phyloP scores from a whole-genome alignment of 2,113 vertebrate species.

The Proteles cristata region DNA sequence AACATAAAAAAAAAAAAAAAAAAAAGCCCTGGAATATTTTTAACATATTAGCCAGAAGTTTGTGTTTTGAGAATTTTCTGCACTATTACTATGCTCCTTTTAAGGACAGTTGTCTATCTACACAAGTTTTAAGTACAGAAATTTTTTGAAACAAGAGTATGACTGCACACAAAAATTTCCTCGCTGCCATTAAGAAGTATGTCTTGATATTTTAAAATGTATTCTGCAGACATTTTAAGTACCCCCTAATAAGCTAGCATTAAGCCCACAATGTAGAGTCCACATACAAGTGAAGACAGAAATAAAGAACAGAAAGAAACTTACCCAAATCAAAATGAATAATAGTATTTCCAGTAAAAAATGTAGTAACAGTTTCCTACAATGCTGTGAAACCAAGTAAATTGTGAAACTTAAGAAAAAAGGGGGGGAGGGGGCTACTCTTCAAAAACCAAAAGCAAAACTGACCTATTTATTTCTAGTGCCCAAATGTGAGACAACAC shows the following conservation, averaged over 20 bases:
- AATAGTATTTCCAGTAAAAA: constrained; percentile 73
- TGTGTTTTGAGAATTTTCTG: constrained; percentile 37
- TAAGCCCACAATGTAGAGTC: constrained; percentile 45
- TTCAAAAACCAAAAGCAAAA: constrained; percentile 78
- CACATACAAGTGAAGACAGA: constrained; percentile 37
- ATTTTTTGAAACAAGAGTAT: neutral
- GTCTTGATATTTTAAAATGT: constrained; percentile 46
- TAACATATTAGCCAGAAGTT: neutral
- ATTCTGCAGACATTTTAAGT: constrained; percentile 62
- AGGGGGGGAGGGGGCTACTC: neutral
- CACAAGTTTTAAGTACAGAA: constrained; percentile 46
- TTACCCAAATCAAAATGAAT: constrained; percentile 77
- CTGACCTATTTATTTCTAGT: constrained; percentile 82
- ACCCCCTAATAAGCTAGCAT: constrained; percentile 6
- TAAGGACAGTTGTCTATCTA: neutral
- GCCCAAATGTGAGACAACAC: constrained; percentile 54
- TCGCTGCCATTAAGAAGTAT: constrained; percentile 43
- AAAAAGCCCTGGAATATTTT: neutral
- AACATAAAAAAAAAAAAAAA: neutral
- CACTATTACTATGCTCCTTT: constrained; percentile 37
- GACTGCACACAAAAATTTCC: constrained; percentile 40
- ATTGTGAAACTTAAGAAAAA: constrained; percentile 71
- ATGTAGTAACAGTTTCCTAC: constrained; percentile 70
- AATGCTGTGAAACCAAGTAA: constrained; percentile 74
- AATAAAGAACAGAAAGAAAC: constrained; percentile 55